Evolutionary conservation across 2,113 vertebrate genomes (phyloP).

Genomic region (Pygoscelis antarcticus): DNA sequence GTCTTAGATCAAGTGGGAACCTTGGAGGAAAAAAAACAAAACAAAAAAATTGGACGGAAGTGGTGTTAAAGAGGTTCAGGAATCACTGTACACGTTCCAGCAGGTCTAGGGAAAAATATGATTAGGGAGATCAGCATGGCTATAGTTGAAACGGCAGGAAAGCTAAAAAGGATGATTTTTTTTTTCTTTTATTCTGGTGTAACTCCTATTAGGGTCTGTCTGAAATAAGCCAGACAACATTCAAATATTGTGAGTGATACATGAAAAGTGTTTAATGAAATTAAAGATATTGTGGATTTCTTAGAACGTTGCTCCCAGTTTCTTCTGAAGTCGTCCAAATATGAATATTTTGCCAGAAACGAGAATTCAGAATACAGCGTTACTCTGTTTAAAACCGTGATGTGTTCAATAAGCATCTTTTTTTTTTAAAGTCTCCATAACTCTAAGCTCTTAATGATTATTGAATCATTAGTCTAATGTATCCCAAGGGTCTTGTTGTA

Average conservation of each 20-base stretch:
- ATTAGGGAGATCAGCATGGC: background rate
- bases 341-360: background rate
- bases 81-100: background rate
- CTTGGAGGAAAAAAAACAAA: background rate
- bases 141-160: background rate
- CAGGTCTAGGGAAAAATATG: background rate
- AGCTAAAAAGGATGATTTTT: background rate
- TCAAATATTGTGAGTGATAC: background rate
- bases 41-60: background rate
- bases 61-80: background rate
- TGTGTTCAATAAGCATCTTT: background rate
- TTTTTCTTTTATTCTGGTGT: background rate
- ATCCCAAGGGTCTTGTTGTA: constrained; percentile 32
- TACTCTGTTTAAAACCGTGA: background rate
- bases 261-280: background rate
- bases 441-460: constrained; percentile 48
- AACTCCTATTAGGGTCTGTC: background rate
- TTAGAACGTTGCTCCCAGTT: background rate
- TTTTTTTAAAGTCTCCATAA: background rate
- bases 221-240: background rate
- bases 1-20: background rate
- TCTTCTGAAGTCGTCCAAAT: background rate
- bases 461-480: constrained; percentile 54
- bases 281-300: background rate
- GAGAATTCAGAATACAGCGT: background rate